These are phyloP conservation scores for Selenia dentaria DNA, from an alignment of 2,888 invertebrate species.

Conservation along the genomic window DNA sequence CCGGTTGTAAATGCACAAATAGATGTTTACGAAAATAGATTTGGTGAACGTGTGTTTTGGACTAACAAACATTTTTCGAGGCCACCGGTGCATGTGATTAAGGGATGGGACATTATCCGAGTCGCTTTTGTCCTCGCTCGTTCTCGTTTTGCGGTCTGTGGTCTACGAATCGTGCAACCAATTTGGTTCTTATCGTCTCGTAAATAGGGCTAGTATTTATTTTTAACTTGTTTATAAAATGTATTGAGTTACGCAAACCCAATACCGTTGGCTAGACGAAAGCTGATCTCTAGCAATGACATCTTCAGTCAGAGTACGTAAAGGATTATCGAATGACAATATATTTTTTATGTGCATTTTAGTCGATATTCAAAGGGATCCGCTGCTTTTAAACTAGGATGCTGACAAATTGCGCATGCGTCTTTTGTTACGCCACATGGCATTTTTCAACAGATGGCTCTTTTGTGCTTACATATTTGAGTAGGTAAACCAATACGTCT, in stretches of 20 bases:
- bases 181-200: slow-evolving; percentile 49
- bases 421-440: slow-evolving; percentile 79
- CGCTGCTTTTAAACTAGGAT: slow-evolving; percentile 72
- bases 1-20: slow-evolving; percentile 66
- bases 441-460: slow-evolving; percentile 78
- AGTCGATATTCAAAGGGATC: slow-evolving; percentile 65
- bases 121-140: slow-evolving; percentile 67
- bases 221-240: slow-evolving; percentile 45
- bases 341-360: slow-evolving; percentile 69
- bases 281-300: slow-evolving; percentile 81
- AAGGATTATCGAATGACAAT: slow-evolving; percentile 84
- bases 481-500: slow-evolving; percentile 52
- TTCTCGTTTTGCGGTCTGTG: slow-evolving; percentile 79
- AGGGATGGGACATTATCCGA: slow-evolving; percentile 81
- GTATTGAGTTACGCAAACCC: slow-evolving; percentile 83
- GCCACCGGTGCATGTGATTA: slow-evolving; percentile 83
- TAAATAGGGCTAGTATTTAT: slow-evolving; percentile 36
- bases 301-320: slow-evolving; percentile 76
- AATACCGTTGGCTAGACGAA: slow-evolving; percentile 78
- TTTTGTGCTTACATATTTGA: slow-evolving; percentile 61
- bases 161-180: slow-evolving; percentile 51
- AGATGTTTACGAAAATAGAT: slow-evolving; percentile 66
- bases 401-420: slow-evolving; percentile 82
- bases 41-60: slow-evolving; percentile 63
- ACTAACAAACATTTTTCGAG: slow-evolving; percentile 76